phyloP scores from a whole-genome alignment of 2,888 invertebrate species.

The Thelaira solivaga region DNA sequence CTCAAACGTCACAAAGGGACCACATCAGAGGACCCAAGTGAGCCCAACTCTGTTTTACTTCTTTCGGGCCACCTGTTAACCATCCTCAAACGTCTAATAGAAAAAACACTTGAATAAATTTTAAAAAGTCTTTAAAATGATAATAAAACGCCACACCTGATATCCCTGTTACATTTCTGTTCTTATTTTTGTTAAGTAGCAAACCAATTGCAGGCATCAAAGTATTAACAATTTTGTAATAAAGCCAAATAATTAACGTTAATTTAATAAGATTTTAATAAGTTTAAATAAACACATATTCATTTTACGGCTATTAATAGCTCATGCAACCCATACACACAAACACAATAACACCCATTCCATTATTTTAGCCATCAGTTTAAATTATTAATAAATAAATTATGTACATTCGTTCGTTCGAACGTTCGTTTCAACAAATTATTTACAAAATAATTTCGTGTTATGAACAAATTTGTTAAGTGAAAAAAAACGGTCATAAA shows the following conservation, averaged over 20 bases:
- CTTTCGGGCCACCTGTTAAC: too few relatives aligned
- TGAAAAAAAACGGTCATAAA: constrained; percentile 3
- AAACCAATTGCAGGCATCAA: not conserved
- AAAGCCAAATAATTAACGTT: constrained; percentile 21
- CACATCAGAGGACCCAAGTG: too few relatives aligned
- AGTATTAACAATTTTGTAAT: not conserved
- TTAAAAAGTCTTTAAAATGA: too few relatives aligned
- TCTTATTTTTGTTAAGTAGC: not conserved
- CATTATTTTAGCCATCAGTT: constrained; percentile 17
- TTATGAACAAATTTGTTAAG: constrained; percentile 57
- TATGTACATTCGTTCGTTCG: too few relatives aligned
- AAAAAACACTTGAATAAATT: too few relatives aligned
- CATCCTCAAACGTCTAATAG: too few relatives aligned
- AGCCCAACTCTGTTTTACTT: too few relatives aligned
- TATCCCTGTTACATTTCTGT: too few relatives aligned
- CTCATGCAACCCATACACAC: not conserved
- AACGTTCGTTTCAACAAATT: constrained; percentile 7
- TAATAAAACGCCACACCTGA: too few relatives aligned
- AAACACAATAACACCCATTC: not conserved
- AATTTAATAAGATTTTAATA: constrained; percentile 29
- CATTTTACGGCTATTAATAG: not conserved
- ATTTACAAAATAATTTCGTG: constrained; percentile 41
- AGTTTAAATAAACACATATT: constrained; percentile 19
- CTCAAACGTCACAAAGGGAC: too few relatives aligned
- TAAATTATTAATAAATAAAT: not conserved